Percentiles rank a stretch among this genome's conserved stretches.
These are phyloP conservation scores for Apus apus DNA, from an alignment of 2,113 vertebrate genomes.

Conservation along the genomic window DNA sequence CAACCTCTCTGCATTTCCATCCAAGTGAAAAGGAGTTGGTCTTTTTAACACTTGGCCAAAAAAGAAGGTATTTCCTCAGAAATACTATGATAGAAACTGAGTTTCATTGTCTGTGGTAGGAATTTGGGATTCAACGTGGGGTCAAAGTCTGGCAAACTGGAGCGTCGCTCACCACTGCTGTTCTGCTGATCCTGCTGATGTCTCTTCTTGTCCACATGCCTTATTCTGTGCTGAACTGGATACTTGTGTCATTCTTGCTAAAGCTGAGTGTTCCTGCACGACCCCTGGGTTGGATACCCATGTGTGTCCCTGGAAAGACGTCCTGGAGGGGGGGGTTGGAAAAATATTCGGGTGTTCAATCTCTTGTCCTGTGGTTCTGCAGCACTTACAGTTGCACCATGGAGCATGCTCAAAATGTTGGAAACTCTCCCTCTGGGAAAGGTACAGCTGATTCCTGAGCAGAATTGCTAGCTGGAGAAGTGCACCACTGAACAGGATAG, in stretches of 20 bases:
- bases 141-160: conserved; percentile 29
- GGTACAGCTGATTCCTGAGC: conserved; percentile 8
- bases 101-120: not conserved
- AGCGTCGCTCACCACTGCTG: not conserved
- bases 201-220: conserved; percentile 63
- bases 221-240: conserved; percentile 47
- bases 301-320: not conserved
- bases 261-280: not conserved
- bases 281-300: not conserved
- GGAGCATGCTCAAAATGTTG: not conserved
- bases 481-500: not conserved
- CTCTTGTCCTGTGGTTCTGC: conserved; percentile 26
- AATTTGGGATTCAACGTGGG: conserved; percentile 17
- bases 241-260: not conserved
- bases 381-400: not conserved
- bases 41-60: conserved; percentile 24
- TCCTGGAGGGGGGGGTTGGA: not conserved
- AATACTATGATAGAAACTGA: not conserved
- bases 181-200: conserved; percentile 10
- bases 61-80: not conserved
- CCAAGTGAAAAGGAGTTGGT: conserved; percentile 1
- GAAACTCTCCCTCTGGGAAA: not conserved
- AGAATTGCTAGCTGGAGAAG: not conserved
- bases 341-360: not conserved
- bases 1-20: conserved; percentile 18